A percentile compares a stretch with the other conserved stretches of the same genome.
These are phyloP conservation scores for Orchestia grillus DNA, from an alignment of 1,140 invertebrate species.

Conservation along the genomic window DNA sequence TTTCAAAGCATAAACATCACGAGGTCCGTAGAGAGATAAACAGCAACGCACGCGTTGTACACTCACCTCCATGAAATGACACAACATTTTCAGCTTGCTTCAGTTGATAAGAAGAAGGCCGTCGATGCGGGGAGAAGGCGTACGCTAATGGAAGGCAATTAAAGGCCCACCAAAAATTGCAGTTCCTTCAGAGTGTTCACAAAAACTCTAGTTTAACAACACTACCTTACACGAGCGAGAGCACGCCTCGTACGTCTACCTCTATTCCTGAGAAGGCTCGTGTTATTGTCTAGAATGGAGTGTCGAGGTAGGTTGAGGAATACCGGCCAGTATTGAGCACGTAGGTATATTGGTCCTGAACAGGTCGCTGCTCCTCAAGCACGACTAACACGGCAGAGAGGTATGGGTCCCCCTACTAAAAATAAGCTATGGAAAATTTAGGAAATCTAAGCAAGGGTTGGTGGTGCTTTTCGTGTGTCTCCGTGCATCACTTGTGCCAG, in stretches of 20 bases:
- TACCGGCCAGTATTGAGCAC: background rate
- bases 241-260: background rate
- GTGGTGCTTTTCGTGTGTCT: background rate
- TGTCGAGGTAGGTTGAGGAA: background rate
- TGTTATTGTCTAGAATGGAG: background rate
- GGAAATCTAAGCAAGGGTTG: background rate
- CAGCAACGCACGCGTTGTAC: background rate
- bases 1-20: too few relatives aligned
- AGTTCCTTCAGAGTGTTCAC: too few relatives aligned
- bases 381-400: background rate
- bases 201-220: background rate
- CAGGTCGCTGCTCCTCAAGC: background rate
- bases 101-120: background rate
- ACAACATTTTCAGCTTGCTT: constrained; percentile 19
- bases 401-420: background rate
- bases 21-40: background rate
- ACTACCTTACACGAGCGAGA: background rate
- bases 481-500: background rate
- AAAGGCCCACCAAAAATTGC: background rate
- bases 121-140: background rate
- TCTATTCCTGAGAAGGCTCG: background rate
- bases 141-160: background rate
- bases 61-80: constrained; percentile 34
- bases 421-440: background rate
- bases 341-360: background rate